These are phyloP conservation scores for Phoxinus dragarum DNA, from an alignment of 2,797 vertebrate genomes.

Conservation along the genomic window DNA sequence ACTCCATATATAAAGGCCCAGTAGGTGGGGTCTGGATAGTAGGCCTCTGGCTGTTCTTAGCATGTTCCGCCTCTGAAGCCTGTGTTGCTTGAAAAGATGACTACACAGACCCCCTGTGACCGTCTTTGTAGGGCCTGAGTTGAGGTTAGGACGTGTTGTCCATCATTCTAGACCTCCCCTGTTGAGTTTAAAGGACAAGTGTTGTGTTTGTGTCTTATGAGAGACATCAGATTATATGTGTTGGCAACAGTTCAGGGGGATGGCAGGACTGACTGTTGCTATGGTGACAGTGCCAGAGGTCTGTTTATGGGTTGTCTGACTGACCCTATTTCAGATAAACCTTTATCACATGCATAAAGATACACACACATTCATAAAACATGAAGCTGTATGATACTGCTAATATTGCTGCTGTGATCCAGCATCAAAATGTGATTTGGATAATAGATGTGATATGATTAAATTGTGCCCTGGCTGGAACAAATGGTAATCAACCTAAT, in stretches of 20 bases:
- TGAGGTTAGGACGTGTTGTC: background rate
- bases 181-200: conserved; percentile 28
- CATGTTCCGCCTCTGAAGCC: background rate
- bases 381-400: background rate
- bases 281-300: conserved; percentile 50
- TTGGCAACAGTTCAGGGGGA: conserved; percentile 33
- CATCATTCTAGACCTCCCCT: conserved; percentile 11
- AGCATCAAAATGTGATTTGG: conserved; percentile 9
- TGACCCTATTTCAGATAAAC: conserved; percentile 49
- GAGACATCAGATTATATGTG: conserved; percentile 33
- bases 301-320: conserved; percentile 51
- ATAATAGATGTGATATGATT: conserved; percentile 40
- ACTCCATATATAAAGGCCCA: background rate
- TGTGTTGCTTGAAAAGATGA: conserved; percentile 26
- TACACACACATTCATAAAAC: conserved; percentile 27
- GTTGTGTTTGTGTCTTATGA: conserved; percentile 13
- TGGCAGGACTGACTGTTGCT: conserved; percentile 49
- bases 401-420: conserved; percentile 14
- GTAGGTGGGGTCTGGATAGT: conserved; percentile 1
- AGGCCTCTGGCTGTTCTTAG: conserved; percentile 13
- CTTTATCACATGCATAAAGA: conserved; percentile 34
- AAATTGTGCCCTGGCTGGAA: conserved; percentile 23
- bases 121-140: background rate
- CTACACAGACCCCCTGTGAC: conserved; percentile 6
- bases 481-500: conserved; percentile 30